A percentile compares a stretch with the other conserved stretches of the same genome.
phyloP scores from a whole-genome alignment of 2,888 invertebrate genomes.

The Brachyopa scutellaris region DNA sequence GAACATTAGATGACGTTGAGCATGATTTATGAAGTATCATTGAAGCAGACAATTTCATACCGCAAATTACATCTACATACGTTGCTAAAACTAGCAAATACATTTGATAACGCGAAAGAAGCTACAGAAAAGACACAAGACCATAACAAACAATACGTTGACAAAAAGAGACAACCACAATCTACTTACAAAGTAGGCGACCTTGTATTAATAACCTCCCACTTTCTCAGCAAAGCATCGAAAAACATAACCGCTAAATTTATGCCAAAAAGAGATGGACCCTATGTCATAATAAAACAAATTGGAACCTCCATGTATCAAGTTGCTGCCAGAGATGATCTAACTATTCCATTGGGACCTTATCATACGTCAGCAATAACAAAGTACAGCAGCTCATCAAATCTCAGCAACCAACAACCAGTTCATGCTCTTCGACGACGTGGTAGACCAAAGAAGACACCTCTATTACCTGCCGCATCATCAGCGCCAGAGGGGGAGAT shows the following conservation, averaged over 20 bases:
- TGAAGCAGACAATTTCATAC: background rate
- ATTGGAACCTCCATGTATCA: background rate
- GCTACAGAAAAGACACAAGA: conserved; percentile 30
- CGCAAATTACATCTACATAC: background rate
- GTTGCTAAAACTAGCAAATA: conserved; percentile 15
- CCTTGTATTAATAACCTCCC: background rate
- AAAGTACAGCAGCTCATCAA: background rate
- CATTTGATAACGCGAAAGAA: conserved; percentile 17
- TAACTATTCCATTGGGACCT: background rate
- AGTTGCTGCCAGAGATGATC: background rate
- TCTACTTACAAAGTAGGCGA: background rate
- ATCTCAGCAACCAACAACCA: background rate
- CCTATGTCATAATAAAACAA: background rate
- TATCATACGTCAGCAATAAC: background rate
- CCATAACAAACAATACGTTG: conserved; percentile 6
- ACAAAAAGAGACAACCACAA: background rate
- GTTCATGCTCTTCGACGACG: background rate
- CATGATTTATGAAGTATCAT: background rate
- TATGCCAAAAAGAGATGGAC: background rate
- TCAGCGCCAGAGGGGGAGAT: too few relatives aligned
- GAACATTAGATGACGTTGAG: too few relatives aligned
- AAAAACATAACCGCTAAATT: background rate
- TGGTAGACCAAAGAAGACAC: background rate
- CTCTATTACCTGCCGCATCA: too few relatives aligned
- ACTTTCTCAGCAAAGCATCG: background rate